Percentiles rank a stretch among this genome's conserved stretches.
Conservation (phyloP, 2,888 invertebrate genomes). For the Euzetes globulus region DNA sequence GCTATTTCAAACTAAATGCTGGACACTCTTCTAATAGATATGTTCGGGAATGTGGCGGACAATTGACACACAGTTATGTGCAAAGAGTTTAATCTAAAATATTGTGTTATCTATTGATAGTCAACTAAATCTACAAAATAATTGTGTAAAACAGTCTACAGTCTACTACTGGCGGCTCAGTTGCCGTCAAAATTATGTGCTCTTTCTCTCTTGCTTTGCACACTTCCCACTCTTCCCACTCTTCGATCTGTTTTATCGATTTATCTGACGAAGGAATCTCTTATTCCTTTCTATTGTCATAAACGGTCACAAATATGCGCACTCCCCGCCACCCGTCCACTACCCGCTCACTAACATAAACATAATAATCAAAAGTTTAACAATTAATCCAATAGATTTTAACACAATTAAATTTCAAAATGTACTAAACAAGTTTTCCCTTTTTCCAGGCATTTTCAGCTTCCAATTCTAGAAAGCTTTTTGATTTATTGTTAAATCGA, state of each 20-base stretch:
- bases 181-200: constrained; percentile 6
- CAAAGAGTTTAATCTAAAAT: neutral
- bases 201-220: constrained; percentile 2
- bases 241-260: constrained; percentile 28
- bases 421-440: no score
- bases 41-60: no score
- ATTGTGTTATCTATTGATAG: neutral
- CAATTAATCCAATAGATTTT: no score
- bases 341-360: no score
- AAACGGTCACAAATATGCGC: neutral
- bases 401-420: no score
- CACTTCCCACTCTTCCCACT: constrained; percentile 9
- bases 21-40: no score
- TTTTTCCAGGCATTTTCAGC: no score
- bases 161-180: constrained; percentile 10
- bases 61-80: neutral
- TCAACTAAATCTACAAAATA: constrained; percentile 24
- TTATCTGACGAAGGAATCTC: neutral
- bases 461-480: no score
- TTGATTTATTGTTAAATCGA: no score
- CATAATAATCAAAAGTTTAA: no score
- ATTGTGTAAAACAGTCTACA: constrained; percentile 6
- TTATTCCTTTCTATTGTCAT: neutral
- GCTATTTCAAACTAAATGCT: no score
- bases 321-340: neutral